phyloP scores from a whole-genome alignment of 2,888 invertebrate genomes.

The Leptogaster cylindrica region DNA sequence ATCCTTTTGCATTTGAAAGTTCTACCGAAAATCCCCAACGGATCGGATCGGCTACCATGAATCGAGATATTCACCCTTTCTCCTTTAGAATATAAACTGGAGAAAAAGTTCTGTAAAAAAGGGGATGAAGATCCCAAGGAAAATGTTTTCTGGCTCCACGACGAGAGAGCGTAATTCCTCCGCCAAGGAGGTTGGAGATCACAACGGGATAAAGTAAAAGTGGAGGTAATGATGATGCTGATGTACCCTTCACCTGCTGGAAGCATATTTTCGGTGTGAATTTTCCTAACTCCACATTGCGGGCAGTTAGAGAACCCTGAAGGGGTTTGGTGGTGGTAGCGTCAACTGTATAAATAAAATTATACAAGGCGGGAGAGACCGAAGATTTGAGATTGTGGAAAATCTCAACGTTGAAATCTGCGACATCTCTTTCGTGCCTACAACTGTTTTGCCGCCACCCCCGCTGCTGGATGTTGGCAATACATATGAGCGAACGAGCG shows the following conservation, averaged over 20 bases:
- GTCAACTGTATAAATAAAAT: conserved; percentile 27
- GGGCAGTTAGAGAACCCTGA: background rate
- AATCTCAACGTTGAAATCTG: conserved; percentile 13
- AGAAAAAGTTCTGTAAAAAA: background rate
- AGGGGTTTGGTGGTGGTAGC: conserved; percentile 7
- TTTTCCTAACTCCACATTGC: conserved; percentile 4
- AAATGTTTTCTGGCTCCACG: background rate
- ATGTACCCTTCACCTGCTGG: background rate
- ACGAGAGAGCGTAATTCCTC: conserved; percentile 6
- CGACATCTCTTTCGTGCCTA: background rate
- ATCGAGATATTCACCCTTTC: conserved; percentile 2
- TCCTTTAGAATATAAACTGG: conserved; percentile 10
- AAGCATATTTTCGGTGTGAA: conserved; percentile 34
- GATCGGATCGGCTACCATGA: too few species aligned
- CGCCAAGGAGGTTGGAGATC: conserved; percentile 22
- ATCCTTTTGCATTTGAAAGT: too few species aligned
- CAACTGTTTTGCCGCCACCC: background rate
- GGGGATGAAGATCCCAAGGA: background rate
- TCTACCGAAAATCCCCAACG: too few species aligned
- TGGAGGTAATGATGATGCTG: conserved; percentile 38
- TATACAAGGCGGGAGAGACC: conserved; percentile 21
- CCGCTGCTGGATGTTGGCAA: background rate
- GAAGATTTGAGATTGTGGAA: conserved; percentile 4
- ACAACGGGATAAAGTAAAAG: conserved; percentile 39
- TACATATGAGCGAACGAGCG: too few species aligned